Evolutionary conservation across 2,888 invertebrate species (phyloP).

Genomic region (Sphinx pinastri): DNA sequence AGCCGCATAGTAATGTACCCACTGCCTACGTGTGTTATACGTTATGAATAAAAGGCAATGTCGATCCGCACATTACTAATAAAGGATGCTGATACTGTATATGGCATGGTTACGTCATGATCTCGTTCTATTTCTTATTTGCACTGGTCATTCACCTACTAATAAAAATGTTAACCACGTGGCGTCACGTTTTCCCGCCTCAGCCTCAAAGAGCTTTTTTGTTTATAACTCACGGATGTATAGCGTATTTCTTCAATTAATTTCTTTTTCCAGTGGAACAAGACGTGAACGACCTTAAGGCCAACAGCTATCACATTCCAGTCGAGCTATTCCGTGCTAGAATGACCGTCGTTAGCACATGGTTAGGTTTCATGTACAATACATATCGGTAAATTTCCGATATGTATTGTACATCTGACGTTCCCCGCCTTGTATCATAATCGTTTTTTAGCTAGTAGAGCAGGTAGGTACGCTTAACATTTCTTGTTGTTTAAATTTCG

Average conservation of each 20-base stretch:
- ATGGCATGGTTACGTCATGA: conserved; percentile 49
- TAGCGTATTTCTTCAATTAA: background rate
- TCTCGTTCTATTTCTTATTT: conserved; percentile 56
- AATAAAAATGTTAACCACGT: conserved; percentile 51
- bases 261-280: conserved; percentile 3
- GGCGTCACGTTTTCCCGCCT: conserved; percentile 32
- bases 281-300: conserved; percentile 39
- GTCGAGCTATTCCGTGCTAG: conserved; percentile 42
- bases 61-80: conserved; percentile 12
- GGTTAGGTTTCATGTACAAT: background rate
- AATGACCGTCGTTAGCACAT: conserved; percentile 44
- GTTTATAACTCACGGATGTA: background rate
- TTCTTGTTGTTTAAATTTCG: too few species aligned
- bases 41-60: conserved; percentile 7
- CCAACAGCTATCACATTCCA: conserved; percentile 59
- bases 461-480: too few species aligned
- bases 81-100: conserved; percentile 20
- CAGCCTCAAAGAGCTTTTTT: background rate
- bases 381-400: background rate
- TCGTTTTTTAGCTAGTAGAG: too few species aligned
- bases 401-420: background rate
- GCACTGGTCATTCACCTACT: conserved; percentile 64
- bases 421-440: background rate
- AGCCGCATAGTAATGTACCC: background rate
- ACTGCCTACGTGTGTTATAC: background rate